phyloP scores from a whole-genome alignment of 2,888 invertebrate genomes.

The Neuroscelio doddi region DNA sequence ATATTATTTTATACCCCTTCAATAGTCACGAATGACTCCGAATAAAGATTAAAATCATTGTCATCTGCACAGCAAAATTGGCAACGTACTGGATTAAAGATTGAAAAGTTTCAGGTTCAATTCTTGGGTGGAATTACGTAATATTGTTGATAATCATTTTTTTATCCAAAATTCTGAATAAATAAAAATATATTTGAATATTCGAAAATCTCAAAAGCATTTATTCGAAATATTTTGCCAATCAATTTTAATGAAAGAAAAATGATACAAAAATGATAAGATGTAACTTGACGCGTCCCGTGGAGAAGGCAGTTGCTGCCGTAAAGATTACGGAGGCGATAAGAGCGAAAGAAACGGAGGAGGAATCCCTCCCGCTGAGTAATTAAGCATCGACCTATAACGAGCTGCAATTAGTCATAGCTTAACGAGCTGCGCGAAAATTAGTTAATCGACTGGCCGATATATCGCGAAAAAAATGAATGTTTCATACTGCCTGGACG shows the following conservation, averaged over 20 bases:
- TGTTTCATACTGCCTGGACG: background rate
- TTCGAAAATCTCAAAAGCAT: no score
- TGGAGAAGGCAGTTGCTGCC: constrained; percentile 55
- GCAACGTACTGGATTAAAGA: no score
- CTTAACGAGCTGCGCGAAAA: constrained; percentile 62
- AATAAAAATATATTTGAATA: no score
- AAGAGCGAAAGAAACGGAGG: constrained; percentile 58
- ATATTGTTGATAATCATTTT: no score
- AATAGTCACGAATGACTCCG: no score
- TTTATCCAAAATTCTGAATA: no score
- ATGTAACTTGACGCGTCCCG: constrained; percentile 48
- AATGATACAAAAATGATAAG: constrained; percentile 42
- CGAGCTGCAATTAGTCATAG: constrained; percentile 68
- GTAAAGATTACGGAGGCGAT: constrained; percentile 61
- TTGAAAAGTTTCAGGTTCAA: no score
- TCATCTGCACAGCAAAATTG: no score
- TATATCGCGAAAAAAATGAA: constrained; percentile 45
- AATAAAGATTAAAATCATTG: no score
- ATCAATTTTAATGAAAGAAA: background rate
- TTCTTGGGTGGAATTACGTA: no score
- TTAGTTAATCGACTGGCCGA: constrained; percentile 59
- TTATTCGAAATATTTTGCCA: background rate
- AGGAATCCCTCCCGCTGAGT: constrained; percentile 60
- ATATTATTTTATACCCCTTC: no score
- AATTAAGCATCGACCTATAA: constrained; percentile 69